Conservation (phyloP, 1,140 invertebrate species). For the Drosophila pruinosa region DNA sequence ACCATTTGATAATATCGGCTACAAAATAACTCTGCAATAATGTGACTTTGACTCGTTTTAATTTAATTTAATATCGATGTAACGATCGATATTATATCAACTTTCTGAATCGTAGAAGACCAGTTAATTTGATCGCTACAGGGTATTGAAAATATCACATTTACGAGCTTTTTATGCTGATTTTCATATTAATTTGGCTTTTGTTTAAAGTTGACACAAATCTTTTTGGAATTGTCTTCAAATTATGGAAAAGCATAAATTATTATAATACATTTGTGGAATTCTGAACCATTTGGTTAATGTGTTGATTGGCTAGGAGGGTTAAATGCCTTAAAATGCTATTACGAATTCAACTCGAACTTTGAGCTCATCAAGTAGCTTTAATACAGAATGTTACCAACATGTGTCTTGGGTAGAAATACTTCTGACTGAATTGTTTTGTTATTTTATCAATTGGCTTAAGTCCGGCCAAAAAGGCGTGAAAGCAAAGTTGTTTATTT, state of each 20-base stretch:
- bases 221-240: conserved; percentile 35
- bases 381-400: no score
- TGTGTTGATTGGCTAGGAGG: conserved; percentile 21
- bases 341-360: not conserved
- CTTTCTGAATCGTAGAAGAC: not conserved
- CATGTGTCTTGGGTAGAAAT: conserved; percentile 3
- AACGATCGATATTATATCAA: no score
- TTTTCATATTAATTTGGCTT: conserved; percentile 41
- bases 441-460: conserved; percentile 39
- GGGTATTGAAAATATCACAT: conserved; percentile 26
- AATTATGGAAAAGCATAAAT: conserved; percentile 23
- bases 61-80: no score
- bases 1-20: no score
- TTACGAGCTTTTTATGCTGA: conserved; percentile 58
- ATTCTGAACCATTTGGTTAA: conserved; percentile 26
- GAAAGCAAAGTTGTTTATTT: conserved; percentile 22
- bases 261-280: conserved; percentile 10
- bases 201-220: conserved; percentile 36
- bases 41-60: no score
- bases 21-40: no score
- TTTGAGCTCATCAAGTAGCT: conserved; percentile 41
- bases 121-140: not conserved
- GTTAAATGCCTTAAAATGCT: conserved; percentile 27
- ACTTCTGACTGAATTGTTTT: conserved; percentile 20
- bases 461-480: not conserved